Conservation (phyloP, 2,888 invertebrate species). For the Hypomecis punctinalis region DNA sequence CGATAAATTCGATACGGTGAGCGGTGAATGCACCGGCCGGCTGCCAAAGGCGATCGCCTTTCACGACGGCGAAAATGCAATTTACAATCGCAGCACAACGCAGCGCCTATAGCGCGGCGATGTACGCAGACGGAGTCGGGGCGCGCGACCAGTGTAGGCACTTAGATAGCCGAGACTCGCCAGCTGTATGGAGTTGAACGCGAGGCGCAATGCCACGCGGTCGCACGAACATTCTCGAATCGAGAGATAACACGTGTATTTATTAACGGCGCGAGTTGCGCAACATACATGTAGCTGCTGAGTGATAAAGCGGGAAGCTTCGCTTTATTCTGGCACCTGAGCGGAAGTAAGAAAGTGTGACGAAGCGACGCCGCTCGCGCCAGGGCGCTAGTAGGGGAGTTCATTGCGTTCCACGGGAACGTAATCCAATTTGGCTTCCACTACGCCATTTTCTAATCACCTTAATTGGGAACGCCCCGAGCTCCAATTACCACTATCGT, state of each 20-base stretch:
- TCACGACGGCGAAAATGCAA: slow-evolving; percentile 73
- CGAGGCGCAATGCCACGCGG: slow-evolving; percentile 67
- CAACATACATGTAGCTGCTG: slow-evolving; percentile 52
- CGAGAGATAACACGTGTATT: slow-evolving; percentile 74
- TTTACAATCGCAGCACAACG: slow-evolving; percentile 63
- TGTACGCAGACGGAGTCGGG: slow-evolving; percentile 34
- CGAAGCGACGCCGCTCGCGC: slow-evolving; percentile 38
- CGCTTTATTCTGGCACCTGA: slow-evolving; percentile 14
- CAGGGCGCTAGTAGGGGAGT: slow-evolving; percentile 50
- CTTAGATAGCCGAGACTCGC: slow-evolving; percentile 38
- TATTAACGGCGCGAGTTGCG: slow-evolving; percentile 69
- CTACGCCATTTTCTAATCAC: slow-evolving; percentile 65
- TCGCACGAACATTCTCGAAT: slow-evolving; percentile 75
- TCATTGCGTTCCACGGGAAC: slow-evolving; percentile 53
- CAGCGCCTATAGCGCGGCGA: slow-evolving; percentile 47
- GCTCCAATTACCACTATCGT: slow-evolving; percentile 62
- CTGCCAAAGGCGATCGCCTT: slow-evolving; percentile 66
- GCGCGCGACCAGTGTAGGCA: neutral
- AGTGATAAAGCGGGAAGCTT: slow-evolving; percentile 53
- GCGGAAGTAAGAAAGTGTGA: slow-evolving; percentile 15
- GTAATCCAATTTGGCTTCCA: slow-evolving; percentile 66
- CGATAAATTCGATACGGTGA: slow-evolving; percentile 78
- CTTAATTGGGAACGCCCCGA: slow-evolving; percentile 65
- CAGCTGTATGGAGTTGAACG: slow-evolving; percentile 48
- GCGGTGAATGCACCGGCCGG: slow-evolving; percentile 77